Percentiles rank a stretch among this genome's conserved stretches.
Evolutionary conservation across 2,888 invertebrate genomes (phyloP).

Genomic region (Boloria selene): DNA sequence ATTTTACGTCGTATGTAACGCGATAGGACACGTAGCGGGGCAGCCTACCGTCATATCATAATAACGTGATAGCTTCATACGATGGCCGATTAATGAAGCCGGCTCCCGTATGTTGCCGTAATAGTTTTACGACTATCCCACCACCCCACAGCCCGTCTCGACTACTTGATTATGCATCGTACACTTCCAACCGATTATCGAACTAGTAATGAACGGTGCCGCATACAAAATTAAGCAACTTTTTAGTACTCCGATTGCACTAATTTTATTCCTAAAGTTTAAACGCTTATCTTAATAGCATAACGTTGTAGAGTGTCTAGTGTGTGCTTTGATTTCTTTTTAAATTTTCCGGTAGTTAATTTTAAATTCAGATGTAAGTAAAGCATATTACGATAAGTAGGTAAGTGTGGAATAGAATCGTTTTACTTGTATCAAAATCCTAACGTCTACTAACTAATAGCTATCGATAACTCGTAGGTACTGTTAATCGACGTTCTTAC

Average conservation of each 20-base stretch:
- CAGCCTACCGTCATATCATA: conserved; percentile 70
- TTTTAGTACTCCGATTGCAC: conserved; percentile 45
- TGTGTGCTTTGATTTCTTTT: conserved; percentile 37
- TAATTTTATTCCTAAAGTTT: conserved; percentile 46
- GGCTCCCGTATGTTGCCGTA: conserved; percentile 73
- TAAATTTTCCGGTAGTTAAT: background rate
- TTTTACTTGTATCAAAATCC: background rate
- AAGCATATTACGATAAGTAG: conserved; percentile 6
- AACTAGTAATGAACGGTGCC: conserved; percentile 76
- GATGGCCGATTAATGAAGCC: conserved; percentile 80
- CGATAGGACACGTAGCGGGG: conserved; percentile 44
- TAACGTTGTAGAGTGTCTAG: conserved; percentile 27
- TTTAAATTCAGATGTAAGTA: background rate
- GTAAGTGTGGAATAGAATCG: background rate
- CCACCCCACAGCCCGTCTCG: conserved; percentile 52
- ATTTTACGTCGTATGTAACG: conserved; percentile 26
- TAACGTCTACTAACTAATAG: too few species aligned
- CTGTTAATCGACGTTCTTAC: too few species aligned
- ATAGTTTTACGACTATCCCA: conserved; percentile 75
- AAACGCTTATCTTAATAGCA: conserved; percentile 37
- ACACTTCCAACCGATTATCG: conserved; percentile 77
- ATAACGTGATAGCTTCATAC: conserved; percentile 74
- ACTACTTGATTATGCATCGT: conserved; percentile 79
- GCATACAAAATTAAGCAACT: conserved; percentile 56
- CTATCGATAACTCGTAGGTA: too few species aligned